Conservation (phyloP, 2,797 vertebrate genomes). For the Mus minutoides region DNA sequence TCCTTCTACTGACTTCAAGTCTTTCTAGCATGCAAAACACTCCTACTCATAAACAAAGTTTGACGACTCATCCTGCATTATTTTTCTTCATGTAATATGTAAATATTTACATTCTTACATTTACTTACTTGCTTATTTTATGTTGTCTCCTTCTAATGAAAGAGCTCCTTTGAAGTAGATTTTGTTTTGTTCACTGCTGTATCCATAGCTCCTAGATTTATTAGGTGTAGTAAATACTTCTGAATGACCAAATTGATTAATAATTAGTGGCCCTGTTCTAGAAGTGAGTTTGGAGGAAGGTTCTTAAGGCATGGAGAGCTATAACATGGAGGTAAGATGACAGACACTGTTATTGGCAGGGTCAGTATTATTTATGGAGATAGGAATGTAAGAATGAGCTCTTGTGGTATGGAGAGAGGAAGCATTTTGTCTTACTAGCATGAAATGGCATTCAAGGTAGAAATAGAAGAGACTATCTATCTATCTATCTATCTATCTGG, state of each 20-base stretch:
- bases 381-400: not conserved
- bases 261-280: not conserved
- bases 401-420: not conserved
- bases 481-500: not conserved
- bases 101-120: not conserved
- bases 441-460: slow-evolving; percentile 9
- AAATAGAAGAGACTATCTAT: not conserved
- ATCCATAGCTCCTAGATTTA: not conserved
- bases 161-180: not conserved
- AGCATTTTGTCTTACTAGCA: not conserved
- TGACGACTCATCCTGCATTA: slow-evolving; percentile 22
- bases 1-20: not conserved
- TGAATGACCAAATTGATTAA: slow-evolving; percentile 16
- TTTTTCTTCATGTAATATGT: slow-evolving; percentile 26
- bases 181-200: slow-evolving; percentile 35
- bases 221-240: slow-evolving; percentile 31
- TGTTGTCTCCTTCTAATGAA: slow-evolving; percentile 41
- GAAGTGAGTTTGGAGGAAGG: not conserved
- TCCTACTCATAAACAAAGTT: not conserved
- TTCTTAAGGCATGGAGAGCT: not conserved
- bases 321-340: not conserved
- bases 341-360: not conserved
- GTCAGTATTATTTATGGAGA: not conserved
- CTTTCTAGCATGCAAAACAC: not conserved
- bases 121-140: slow-evolving; percentile 10